A percentile compares a stretch with the other conserved stretches of the same genome.
phyloP scores from a whole-genome alignment of 2,113 vertebrate genomes.

The Salvelinus namaycush region DNA sequence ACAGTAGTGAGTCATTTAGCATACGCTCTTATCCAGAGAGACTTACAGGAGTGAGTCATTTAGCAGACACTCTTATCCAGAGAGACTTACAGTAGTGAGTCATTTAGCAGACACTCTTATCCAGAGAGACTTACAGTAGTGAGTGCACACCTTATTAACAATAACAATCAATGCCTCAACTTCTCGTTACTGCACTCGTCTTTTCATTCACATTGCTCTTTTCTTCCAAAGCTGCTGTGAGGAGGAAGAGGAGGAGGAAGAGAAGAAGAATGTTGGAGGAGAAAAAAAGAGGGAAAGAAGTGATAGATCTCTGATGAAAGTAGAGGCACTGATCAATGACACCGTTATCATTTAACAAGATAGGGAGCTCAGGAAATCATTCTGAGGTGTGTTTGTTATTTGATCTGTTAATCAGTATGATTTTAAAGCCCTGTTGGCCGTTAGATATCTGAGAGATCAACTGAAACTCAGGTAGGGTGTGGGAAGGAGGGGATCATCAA shows the following conservation, averaged over 20 bases:
- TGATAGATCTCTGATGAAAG: not conserved
- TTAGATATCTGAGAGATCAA: not conserved
- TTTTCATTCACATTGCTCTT: constrained; percentile 11
- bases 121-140: too few relatives aligned
- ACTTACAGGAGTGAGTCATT: too few relatives aligned
- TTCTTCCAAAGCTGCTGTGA: not conserved
- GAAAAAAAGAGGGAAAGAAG: not conserved
- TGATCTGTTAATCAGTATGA: not conserved
- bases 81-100: too few relatives aligned
- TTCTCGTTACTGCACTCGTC: constrained; percentile 7
- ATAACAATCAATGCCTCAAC: constrained; percentile 10
- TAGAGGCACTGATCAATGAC: constrained; percentile 3
- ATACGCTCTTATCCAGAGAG: too few relatives aligned
- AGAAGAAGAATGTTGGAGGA: not conserved
- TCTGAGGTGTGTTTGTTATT: constrained; percentile 11
- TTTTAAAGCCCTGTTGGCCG: constrained; percentile 12
- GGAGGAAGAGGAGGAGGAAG: not conserved
- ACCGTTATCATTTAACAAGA: constrained; percentile 20
- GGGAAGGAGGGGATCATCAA: not conserved
- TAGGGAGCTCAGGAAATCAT: not conserved
- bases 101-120: too few relatives aligned
- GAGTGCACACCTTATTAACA: not conserved
- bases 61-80: too few relatives aligned
- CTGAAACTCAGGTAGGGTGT: not conserved
- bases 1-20: too few relatives aligned